Base-by-base conservation (phyloP, 1,140 invertebrate species). In the Samia ricini region DNA sequence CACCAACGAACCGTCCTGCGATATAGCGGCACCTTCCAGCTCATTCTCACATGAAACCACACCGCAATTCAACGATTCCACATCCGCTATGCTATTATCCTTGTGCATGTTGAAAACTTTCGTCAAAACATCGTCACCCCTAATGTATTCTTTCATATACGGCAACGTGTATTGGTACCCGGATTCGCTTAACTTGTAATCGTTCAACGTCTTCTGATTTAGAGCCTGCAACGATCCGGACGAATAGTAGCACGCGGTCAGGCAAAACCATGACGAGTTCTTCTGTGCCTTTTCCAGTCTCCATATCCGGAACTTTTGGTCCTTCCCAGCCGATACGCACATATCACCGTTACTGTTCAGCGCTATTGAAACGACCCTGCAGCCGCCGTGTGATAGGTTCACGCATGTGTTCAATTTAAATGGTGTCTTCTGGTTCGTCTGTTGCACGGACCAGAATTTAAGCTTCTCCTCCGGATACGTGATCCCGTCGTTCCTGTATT, bases 271-370 rank as follows among this genome's bases (percentile, higher is more conserved):
- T 0, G 58, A 36, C 5, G 66, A 54, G 48, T 71, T 79, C 36
- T 81, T 81, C 8, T 29, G 56, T 60, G 36, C 66, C 58, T 19
- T 66, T 61, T 74, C 49, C 77, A 76, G 15, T 65, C 75, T 82
- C 88, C 88, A 90, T 70, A 90, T 80, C 56, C 88, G 75, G 54
- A 90, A 83, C 56, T 89, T 90, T 60, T 87, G 73, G 61, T 90
- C 88, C 0, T 60, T 60, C 7, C 88, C 88, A 0, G 86, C 79
- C 33, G 88, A 78, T 23, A 90, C 77, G 60, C 88, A 90, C 68
- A 84, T 76, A 6, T 84, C 76, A 5, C 83, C 85, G 24, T 73
- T 79, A 60, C 75, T 69, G 26, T 77, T 84, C 0, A 90, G 64
- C 0, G 85, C 77, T 59, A 90, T 66, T 36, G 83, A 75, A 1